phyloP scores from a whole-genome alignment of 2,113 vertebrate species.

The Marcusenius ussheri region DNA sequence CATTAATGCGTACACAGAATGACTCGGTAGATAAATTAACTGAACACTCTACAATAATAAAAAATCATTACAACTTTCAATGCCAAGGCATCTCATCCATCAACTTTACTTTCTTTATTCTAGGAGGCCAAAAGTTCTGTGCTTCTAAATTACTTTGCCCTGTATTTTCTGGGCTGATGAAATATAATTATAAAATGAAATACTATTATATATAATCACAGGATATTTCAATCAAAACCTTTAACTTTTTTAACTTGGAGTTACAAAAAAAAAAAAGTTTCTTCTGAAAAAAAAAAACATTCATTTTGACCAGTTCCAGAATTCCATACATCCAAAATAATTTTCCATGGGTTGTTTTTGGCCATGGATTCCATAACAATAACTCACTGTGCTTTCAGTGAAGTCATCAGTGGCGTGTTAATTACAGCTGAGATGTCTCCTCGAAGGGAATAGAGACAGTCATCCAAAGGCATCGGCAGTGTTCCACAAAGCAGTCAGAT shows the following conservation, averaged over 20 bases:
- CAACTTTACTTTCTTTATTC: background rate
- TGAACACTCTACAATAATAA: background rate
- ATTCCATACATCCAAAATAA: background rate
- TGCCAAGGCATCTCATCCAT: background rate
- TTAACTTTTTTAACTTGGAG: slow-evolving; percentile 1
- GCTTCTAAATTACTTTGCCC: background rate
- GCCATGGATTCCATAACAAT: background rate
- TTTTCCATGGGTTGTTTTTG: background rate
- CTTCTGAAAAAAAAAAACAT: background rate
- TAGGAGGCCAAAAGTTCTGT: background rate
- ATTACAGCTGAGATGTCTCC: background rate
- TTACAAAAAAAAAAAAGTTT: background rate
- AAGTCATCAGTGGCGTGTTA: slow-evolving; percentile 1
- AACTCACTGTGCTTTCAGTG: slow-evolving; percentile 5
- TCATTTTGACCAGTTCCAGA: background rate
- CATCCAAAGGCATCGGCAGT: background rate
- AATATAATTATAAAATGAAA: background rate
- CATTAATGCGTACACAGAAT: background rate
- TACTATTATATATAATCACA: slow-evolving; percentile 5
- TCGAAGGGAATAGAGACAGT: background rate
- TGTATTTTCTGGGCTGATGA: slow-evolving; percentile 4
- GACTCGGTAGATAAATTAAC: background rate
- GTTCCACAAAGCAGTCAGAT: background rate
- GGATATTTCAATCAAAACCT: background rate
- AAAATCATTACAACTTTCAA: background rate